Evolutionary conservation across 2,113 vertebrate species (phyloP).

Genomic region (Psilopsiagon aurifrons): DNA sequence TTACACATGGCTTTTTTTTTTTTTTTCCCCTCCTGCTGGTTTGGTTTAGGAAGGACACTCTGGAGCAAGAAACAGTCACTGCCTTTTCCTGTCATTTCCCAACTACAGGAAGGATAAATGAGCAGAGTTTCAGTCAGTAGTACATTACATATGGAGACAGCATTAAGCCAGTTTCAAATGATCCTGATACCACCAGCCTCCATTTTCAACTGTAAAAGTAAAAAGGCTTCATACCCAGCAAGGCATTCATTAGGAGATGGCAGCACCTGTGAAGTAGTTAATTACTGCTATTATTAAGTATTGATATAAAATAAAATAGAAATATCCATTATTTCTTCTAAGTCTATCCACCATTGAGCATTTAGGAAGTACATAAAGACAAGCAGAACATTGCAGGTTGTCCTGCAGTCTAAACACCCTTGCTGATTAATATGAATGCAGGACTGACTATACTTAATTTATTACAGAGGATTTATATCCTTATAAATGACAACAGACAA

Average conservation of each 20-base stretch:
- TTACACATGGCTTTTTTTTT: neutral
- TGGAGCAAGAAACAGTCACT: neutral
- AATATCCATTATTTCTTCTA: neutral
- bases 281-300: slow-evolving; percentile 16
- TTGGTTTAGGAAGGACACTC: slow-evolving; percentile 27
- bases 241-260: neutral
- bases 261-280: neutral
- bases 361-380: neutral
- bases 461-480: slow-evolving; percentile 69
- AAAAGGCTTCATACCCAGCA: neutral
- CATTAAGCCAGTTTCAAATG: neutral
- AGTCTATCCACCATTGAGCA: neutral
- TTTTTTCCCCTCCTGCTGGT: neutral
- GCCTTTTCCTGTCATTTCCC: neutral
- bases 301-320: neutral
- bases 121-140: neutral
- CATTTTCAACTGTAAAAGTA: neutral
- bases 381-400: neutral
- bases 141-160: neutral
- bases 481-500: slow-evolving; percentile 64
- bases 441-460: slow-evolving; percentile 56
- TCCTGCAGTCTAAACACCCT: slow-evolving; percentile 33
- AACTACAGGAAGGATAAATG: neutral
- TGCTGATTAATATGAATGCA: slow-evolving; percentile 23
- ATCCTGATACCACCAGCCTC: neutral